Percentiles rank a stretch among this genome's conserved stretches.
Conservation (phyloP, 2,113 vertebrate genomes). For the Hippocampus mohnikei region DNA sequence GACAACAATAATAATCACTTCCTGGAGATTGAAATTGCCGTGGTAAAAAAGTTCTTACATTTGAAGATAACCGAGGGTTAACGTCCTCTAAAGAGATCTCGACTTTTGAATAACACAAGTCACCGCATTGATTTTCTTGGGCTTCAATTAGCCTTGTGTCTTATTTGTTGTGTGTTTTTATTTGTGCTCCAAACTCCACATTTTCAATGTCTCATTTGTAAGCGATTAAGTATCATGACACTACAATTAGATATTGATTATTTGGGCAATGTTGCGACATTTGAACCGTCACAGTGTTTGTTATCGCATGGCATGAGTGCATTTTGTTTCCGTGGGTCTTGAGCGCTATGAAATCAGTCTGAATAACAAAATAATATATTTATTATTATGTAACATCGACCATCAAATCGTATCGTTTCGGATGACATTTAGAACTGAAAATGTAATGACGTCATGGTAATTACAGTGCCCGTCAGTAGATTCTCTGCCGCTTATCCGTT, state of each 20-base stretch:
- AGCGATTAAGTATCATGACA: background rate
- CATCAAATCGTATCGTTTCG: background rate
- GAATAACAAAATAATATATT: background rate
- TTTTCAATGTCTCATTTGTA: background rate
- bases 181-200: background rate
- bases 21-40: background rate
- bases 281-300: background rate
- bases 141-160: background rate
- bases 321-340: background rate
- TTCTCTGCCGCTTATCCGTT: background rate
- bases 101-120: conserved; percentile 9
- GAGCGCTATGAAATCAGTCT: background rate
- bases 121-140: background rate
- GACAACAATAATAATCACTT: background rate
- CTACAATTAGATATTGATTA: conserved; percentile 1
- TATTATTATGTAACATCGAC: background rate
- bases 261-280: background rate
- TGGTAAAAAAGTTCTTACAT: background rate
- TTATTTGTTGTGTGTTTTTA: background rate
- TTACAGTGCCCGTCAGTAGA: background rate
- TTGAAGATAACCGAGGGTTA: background rate
- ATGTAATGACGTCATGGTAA: background rate
- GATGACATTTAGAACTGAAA: background rate
- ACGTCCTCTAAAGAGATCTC: conserved; percentile 21
- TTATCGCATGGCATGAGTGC: background rate